Percentiles rank a stretch among this genome's conserved stretches.
phyloP scores from a whole-genome alignment of 2,797 vertebrate species.

The Arremon aurantiirostris region DNA sequence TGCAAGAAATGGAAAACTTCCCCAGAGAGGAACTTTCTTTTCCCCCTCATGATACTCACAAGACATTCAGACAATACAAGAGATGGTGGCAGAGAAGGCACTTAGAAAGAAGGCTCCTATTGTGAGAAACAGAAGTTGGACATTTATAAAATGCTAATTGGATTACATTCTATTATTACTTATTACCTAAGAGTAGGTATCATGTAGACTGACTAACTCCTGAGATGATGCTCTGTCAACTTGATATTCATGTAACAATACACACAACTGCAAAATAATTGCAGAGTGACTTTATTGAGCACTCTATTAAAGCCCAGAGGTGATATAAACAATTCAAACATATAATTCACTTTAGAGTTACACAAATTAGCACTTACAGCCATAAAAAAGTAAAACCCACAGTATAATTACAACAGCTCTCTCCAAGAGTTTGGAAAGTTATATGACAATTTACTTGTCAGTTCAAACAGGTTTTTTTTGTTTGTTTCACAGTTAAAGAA shows the following conservation, averaged over 20 bases:
- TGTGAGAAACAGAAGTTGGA: not conserved
- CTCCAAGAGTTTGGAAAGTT: not conserved
- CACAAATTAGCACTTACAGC: not conserved
- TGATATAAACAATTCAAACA: not conserved
- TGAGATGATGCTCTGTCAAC: not conserved
- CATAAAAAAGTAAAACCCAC: not conserved
- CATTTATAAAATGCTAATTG: not conserved
- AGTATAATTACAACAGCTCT: not conserved
- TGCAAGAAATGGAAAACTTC: not conserved
- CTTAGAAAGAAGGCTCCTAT: not conserved
- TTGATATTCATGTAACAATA: not conserved
- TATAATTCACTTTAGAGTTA: not conserved
- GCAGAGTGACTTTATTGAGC: not conserved
- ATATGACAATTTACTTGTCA: not conserved
- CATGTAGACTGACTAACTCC: not conserved
- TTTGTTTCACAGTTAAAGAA: not conserved
- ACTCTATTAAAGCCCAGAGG: not conserved
- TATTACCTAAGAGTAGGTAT: not conserved
- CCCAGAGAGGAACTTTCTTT: not conserved
- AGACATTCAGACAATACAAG: not conserved
- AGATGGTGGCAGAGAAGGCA: not conserved
- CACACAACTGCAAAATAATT: not conserved
- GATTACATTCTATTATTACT: not conserved
- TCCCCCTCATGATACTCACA: not conserved
- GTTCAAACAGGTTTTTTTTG: not conserved